Percentiles rank a stretch among this genome's conserved stretches.
phyloP scores from a whole-genome alignment of 2,113 vertebrate genomes.

The Microtus oregoni region DNA sequence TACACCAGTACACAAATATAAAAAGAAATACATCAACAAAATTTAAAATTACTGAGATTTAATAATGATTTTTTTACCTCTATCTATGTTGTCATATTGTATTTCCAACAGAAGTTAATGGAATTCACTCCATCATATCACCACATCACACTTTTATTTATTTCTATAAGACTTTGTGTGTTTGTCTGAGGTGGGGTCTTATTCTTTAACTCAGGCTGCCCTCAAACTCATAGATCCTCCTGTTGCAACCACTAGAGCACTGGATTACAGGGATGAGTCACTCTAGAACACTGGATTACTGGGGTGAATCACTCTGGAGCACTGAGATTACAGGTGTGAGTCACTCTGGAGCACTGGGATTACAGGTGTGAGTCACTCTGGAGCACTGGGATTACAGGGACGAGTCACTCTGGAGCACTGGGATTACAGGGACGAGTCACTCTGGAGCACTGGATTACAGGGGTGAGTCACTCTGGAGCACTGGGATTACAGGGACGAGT shows the following conservation, averaged over 20 bases:
- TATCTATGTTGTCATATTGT: not conserved
- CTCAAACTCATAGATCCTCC: not conserved
- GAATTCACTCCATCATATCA: not conserved
- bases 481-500: too few species aligned
- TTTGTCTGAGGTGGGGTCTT: not conserved
- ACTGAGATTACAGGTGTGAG: too few species aligned
- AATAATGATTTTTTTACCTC: slow-evolving; percentile 15
- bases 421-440: too few species aligned
- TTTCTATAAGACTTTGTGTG: not conserved
- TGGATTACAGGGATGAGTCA: too few species aligned
- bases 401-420: too few species aligned
- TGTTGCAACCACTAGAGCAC: not conserved
- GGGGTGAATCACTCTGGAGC: too few species aligned
- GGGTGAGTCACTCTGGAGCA: too few species aligned
- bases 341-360: too few species aligned
- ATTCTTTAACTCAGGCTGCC: not conserved
- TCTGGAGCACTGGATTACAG: too few species aligned
- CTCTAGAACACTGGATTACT: too few species aligned
- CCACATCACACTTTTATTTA: not conserved
- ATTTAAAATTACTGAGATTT: not conserved
- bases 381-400: too few species aligned
- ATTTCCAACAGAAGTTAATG: not conserved
- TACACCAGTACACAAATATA: not conserved
- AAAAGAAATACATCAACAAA: not conserved
- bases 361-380: too few species aligned